Evolutionary conservation across 2,888 invertebrate genomes (phyloP), one percentile per base, ranked within the genome.

Genomic region (Netelia melanura): DNA sequence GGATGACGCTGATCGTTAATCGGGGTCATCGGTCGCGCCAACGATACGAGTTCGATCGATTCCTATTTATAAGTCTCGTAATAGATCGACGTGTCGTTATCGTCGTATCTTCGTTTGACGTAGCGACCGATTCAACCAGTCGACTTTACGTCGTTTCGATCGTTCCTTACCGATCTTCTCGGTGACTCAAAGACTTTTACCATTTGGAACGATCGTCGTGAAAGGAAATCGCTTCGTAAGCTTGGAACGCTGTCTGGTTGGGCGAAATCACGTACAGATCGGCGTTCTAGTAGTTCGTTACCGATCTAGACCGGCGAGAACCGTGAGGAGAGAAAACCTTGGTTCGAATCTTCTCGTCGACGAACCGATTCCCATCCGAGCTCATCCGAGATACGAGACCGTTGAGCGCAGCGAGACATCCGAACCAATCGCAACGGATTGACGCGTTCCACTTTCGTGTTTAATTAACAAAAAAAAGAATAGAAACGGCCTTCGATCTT

Each of bases 381-480:
- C 61, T 30, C n/a, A 8, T n/a, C 0, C 17, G 9, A 5, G 23
- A 25, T 48, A 25, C 44, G 17, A 48, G 2, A 10, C 3, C 10
- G 48, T 48, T 14, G 11, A 21, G 65, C 74, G 65, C 25, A n/a
- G 44, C n/a, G 48, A 65, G 71, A 30, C 25, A 48, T 58, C 70
- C 3, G 17, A 43, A 62, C 58, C 72, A 30, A 61, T 68, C 52
- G 21, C 56, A 25, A 62, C 38, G 56, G 71, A 72, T 81, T 72
- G 71, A 77, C 77, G 82, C 72, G 82, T 82, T 44, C 77, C 72
- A 82, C 82, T 82, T 82, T 82, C 82, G 77, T 77, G 38, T 67
- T 82, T 61, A 72, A 82, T 77, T 67, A 52, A n/a, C n/a, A n/a
- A 77, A 77, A 30, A 30, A 38, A 38, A 6, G 8, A 72, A 72